Percentiles rank a stretch among this genome's conserved stretches.
These are phyloP conservation scores for Chrysochloris asiatica DNA, from an alignment of 2,113 vertebrate genomes.

Conservation along the genomic window DNA sequence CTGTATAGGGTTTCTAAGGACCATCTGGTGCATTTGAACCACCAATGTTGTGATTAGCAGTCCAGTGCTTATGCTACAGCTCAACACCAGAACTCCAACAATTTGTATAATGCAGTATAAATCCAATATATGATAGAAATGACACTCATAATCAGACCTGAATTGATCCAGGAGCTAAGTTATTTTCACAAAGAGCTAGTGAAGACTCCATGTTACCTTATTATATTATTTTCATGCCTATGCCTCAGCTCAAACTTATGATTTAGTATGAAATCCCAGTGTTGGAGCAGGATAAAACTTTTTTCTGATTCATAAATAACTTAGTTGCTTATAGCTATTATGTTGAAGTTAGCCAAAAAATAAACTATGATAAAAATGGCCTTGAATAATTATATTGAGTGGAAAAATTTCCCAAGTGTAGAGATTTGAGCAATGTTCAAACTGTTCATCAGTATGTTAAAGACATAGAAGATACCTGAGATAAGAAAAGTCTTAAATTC, in stretches of 20 bases:
- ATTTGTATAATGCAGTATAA: too few relatives aligned
- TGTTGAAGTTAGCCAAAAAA: not conserved
- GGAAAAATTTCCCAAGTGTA: not conserved
- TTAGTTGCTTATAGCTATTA: not conserved
- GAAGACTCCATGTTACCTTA: not conserved
- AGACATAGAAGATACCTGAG: too few relatives aligned
- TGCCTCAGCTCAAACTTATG: not conserved
- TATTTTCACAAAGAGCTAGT: not conserved
- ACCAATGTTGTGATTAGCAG: too few relatives aligned
- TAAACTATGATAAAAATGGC: too few relatives aligned
- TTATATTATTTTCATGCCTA: not conserved
- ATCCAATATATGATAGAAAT: too few relatives aligned
- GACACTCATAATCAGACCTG: too few relatives aligned
- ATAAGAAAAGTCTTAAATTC: not conserved
- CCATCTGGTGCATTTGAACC: too few relatives aligned
- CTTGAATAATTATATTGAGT: not conserved
- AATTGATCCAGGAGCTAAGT: accelerated
- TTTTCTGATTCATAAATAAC: not conserved
- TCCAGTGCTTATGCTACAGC: too few relatives aligned
- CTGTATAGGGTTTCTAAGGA: too few relatives aligned
- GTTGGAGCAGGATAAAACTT: not conserved
- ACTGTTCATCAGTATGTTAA: not conserved
- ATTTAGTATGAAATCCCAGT: not conserved
- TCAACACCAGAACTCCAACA: too few relatives aligned
- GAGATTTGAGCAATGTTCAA: not conserved